Evolutionary conservation across 2,888 invertebrate species (phyloP).

Genomic region (Drosophila siamana): DNA sequence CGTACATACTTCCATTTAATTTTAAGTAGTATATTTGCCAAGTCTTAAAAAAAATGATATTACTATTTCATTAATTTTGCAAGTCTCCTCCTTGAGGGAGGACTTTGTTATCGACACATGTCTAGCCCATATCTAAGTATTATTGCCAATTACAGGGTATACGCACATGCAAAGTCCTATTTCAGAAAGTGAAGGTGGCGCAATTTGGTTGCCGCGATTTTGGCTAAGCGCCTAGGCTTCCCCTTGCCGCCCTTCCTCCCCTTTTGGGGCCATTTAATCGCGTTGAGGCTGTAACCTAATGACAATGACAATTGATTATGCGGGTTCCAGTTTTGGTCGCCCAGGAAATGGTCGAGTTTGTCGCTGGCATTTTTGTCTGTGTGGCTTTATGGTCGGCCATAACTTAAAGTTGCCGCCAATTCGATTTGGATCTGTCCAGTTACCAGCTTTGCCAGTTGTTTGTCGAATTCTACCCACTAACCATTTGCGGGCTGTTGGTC

Average conservation of each 20-base stretch:
- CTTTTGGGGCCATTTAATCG: not conserved
- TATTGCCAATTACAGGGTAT: not conserved
- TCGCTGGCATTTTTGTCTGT: conserved; percentile 27
- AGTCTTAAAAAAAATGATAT: too few relatives aligned
- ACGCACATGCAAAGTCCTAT: not conserved
- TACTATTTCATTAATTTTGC: too few relatives aligned
- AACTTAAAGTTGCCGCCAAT: conserved; percentile 67
- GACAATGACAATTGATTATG: conserved; percentile 76
- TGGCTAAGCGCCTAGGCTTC: conserved; percentile 35
- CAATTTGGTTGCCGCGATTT: conserved; percentile 57
- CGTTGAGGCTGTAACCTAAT: conserved; percentile 56
- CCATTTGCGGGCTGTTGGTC: conserved; percentile 48
- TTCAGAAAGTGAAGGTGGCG: conserved; percentile 72
- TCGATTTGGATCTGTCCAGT: conserved; percentile 63
- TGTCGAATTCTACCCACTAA: conserved; percentile 71
- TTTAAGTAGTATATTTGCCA: too few relatives aligned
- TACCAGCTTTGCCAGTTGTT: conserved; percentile 51
- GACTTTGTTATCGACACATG: too few relatives aligned
- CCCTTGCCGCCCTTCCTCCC: not conserved
- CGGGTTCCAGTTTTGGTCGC: conserved; percentile 57
- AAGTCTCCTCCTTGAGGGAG: too few relatives aligned
- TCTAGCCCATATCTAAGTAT: not conserved
- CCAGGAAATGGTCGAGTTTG: conserved; percentile 62
- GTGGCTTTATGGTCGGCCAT: conserved; percentile 66
- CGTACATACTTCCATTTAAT: too few relatives aligned